Base-by-base conservation (phyloP, 2,113 vertebrate genomes). In the Delphinus delphis region DNA sequence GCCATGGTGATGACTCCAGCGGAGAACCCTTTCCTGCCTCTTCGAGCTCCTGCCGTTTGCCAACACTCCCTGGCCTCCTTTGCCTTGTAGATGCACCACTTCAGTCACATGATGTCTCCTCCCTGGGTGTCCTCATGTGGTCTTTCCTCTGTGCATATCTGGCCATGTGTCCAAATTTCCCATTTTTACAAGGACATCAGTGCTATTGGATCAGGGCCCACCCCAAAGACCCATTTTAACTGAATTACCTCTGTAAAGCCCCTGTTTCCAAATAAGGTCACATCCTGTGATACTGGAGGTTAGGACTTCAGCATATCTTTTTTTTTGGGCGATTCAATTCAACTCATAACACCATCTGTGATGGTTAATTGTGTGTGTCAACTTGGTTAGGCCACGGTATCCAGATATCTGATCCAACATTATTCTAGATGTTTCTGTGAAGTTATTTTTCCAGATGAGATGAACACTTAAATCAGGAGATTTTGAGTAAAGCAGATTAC, bases 401-500 rank as follows among this genome's bases (percentile, higher is more conserved):
- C 11, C 25, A 83, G 41, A n/a, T 68, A 88, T 67, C 84, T 73
- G 71, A 53, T 91, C 50, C 13, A 21, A 94, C 18, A 4, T 33
- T 60, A 88, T 81, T 63, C 50, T 80, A 80, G 58, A 44, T 38
- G 6, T 88, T 94, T 95, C 65, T n/a, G 11, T 38, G 28, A 68
- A 74, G 90, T 15, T 33, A 50, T 58, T 82, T 96, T 70, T 85
- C 38, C 50, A 85, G 65, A 38, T 13, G 13, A 96, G 58, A 76
- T 25, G n/a, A 63, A 10, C 33, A 14, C 38, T 50, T 71, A 41
- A 71, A 41, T 82, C 18, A 85, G 65, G 28, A 28, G 9, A n/a
- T 6, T 47, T 20, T 36, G 60, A 73, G 5, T 33, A 63, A 89
- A 85, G 44, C 33, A 9, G 36, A 65, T 68, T 31, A 63, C 17